Base-by-base conservation (phyloP, 1,140 invertebrate species). In the Melitaea cinxia region DNA sequence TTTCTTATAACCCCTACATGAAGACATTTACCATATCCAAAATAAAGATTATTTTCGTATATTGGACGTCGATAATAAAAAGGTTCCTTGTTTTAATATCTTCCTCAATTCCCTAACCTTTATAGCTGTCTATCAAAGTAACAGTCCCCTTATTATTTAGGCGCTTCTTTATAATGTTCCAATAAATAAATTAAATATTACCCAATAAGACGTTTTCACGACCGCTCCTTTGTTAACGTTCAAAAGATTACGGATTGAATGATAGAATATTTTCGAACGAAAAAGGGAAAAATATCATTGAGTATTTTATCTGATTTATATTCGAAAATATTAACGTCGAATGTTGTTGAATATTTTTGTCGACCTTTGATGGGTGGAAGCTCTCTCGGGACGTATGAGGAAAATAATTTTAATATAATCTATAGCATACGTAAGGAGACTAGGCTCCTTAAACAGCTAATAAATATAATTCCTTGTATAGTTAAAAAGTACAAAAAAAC, bases 101-200 rank as follows among this genome's bases (percentile, higher is more conserved):
- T 61, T 59, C 19, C 45, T 17, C 39, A 23, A 60, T 9, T 33
- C 30, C 19, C 52, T 50, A 50, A 60, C 59, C 59, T 52, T 61
- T 49, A 58, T 49, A 59, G 42, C 57, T 59, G 42, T 59, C 57
- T 49, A 26, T 17, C 24, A 33, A 39, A 12, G 33, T 37, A 52
- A 57, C 56, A 49, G 42, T 61, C 54, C 5, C 15, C 4, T 57
- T 39, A 61, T 53, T 61, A 61, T 53, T 53, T 42, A 45, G 26
- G 5, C 21, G 5, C 2, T 42, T 42, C 35, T 28, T 19, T 12
- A n/a, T 17, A 24, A 61, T 53, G 14, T 53, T 35, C n/a, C 14
- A 55, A 49, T 50, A 50, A 59, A 59, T 47, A 50, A 59, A 59
- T 47, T 49, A 59, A 24, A 9, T 19, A 47, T 33, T 42, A 17